A percentile compares a stretch with the other conserved stretches of the same genome.
These are phyloP conservation scores for Carpatolechia fugitivella DNA, from an alignment of 2,888 invertebrate species.

Conservation along the genomic window DNA sequence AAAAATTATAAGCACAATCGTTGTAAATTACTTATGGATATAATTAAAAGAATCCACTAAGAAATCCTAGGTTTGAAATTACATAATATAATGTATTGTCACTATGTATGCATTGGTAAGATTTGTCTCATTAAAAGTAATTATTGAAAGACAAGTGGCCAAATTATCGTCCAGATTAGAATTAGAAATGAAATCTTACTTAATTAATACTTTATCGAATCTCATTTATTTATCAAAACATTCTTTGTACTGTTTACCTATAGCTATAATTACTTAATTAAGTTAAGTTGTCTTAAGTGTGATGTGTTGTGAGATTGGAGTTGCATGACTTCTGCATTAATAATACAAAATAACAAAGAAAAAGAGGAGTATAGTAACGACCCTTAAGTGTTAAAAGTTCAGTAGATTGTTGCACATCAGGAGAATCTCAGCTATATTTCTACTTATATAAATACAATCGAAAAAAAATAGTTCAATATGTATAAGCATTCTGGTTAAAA, in stretches of 20 bases:
- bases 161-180: slow-evolving; percentile 70
- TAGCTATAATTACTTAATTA: background rate
- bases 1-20: slow-evolving; percentile 14
- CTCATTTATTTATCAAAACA: slow-evolving; percentile 11
- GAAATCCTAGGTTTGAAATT: slow-evolving; percentile 29
- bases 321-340: background rate
- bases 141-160: slow-evolving; percentile 71
- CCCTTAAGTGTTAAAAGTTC: too few species aligned
- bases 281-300: background rate
- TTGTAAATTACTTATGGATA: slow-evolving; percentile 16
- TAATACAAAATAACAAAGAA: background rate
- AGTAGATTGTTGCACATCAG: too few species aligned
- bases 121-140: slow-evolving; percentile 29
- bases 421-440: too few species aligned
- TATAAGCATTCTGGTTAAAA: too few species aligned
- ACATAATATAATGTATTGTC: background rate
- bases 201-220: slow-evolving; percentile 12
- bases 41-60: slow-evolving; percentile 20
- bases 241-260: slow-evolving; percentile 2
- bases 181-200: slow-evolving; percentile 13
- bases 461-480: too few species aligned
- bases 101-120: slow-evolving; percentile 8
- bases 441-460: too few species aligned
- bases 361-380: too few species aligned
- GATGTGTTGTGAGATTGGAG: background rate